Percentiles rank a stretch among this genome's conserved stretches.
Conservation (phyloP, 2,797 vertebrate species). For the Rhynchotus rufescens region DNA sequence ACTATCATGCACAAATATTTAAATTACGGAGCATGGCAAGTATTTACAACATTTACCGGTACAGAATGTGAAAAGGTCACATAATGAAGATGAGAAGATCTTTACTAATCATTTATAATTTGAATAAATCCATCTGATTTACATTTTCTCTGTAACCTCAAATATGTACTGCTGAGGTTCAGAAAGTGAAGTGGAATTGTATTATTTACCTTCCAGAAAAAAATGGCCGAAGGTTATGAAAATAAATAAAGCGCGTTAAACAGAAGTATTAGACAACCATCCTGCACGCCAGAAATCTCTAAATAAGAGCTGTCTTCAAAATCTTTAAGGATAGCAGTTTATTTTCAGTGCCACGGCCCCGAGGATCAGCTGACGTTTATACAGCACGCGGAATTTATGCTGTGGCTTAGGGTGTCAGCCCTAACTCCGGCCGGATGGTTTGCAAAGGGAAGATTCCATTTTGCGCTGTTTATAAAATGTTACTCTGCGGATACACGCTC, state of each 20-base stretch:
- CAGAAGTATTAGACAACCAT: constrained; percentile 67
- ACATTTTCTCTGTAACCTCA: neutral
- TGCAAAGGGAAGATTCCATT: constrained; percentile 71
- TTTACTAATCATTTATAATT: neutral
- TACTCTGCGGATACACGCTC: constrained; percentile 55
- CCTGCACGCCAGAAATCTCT: constrained; percentile 67
- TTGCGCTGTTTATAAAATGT: constrained; percentile 65
- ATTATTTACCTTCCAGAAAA: constrained; percentile 1
- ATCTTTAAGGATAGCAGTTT: constrained; percentile 70
- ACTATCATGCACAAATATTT: neutral
- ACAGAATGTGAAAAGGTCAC: constrained; percentile 14
- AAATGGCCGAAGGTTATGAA: constrained; percentile 36
- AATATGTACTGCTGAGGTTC: neutral
- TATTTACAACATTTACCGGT: neutral
- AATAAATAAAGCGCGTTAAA: constrained; percentile 68
- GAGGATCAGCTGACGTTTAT: constrained; percentile 78
- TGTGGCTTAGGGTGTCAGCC: constrained; percentile 71
- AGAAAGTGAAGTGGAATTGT: constrained; percentile 13
- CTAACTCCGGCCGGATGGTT: constrained; percentile 47
- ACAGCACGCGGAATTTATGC: constrained; percentile 72
- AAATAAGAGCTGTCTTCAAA: constrained; percentile 72
- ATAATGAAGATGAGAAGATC: neutral
- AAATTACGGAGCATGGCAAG: neutral
- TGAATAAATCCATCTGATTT: neutral
- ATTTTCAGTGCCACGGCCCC: constrained; percentile 64